Conservation (phyloP, 2,113 vertebrate genomes). For the Anoura caudifer region DNA sequence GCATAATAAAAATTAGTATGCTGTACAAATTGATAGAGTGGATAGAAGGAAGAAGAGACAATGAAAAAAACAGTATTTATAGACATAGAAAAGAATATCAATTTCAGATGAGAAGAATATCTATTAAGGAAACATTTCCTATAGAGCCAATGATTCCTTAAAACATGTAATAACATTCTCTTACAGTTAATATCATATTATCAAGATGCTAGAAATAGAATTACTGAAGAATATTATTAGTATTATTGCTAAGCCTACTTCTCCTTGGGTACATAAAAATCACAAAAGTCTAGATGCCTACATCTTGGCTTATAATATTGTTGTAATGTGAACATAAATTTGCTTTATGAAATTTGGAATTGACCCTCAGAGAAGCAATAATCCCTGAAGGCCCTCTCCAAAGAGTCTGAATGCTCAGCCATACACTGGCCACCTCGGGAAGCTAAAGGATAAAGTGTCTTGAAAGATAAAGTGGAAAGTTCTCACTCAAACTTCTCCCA, state of each 20-base stretch:
- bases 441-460: neutral
- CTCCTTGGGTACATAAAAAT: slow-evolving; percentile 36
- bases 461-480: neutral
- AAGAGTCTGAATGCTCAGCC: neutral
- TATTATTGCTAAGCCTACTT: slow-evolving; percentile 49
- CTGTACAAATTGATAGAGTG: neutral
- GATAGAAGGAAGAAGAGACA: neutral
- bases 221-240: slow-evolving; percentile 56
- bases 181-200: slow-evolving; percentile 57
- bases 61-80: neutral
- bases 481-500: neutral
- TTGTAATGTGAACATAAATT: slow-evolving; percentile 43
- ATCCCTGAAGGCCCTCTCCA: neutral
- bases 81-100: slow-evolving; percentile 4
- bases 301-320: slow-evolving; percentile 26
- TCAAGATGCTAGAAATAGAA: slow-evolving; percentile 63
- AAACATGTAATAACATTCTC: slow-evolving; percentile 37
- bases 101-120: slow-evolving; percentile 30
- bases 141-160: neutral
- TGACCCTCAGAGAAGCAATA: neutral
- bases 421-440: neutral
- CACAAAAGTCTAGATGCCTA: slow-evolving; percentile 2
- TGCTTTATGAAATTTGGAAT: slow-evolving; percentile 42
- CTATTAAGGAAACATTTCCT: slow-evolving; percentile 35
- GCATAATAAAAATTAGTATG: slow-evolving; percentile 13